phyloP scores from a whole-genome alignment of 2,888 invertebrate genomes.

The Tipula lateralis region DNA sequence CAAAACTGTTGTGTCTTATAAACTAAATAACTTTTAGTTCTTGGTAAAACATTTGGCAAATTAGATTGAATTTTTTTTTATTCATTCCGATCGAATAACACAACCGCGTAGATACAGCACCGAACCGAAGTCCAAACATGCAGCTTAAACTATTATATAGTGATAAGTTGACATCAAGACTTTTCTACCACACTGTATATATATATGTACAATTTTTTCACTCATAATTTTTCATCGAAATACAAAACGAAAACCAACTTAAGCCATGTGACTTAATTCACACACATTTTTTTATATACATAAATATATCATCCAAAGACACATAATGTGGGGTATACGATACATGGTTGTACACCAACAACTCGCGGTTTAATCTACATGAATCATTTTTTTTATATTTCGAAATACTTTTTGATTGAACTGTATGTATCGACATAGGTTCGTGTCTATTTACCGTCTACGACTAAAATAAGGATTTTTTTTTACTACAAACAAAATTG shows the following conservation, averaged over 20 bases:
- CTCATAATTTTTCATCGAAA: neutral
- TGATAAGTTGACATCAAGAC: neutral
- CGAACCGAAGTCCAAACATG: neutral
- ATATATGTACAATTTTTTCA: neutral
- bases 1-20: neutral
- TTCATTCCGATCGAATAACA: neutral
- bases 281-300: neutral
- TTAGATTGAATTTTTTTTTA: neutral
- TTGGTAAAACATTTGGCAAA: neutral
- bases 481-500: neutral
- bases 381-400: neutral
- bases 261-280: conserved; percentile 19
- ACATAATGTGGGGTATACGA: neutral
- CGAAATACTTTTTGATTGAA: neutral
- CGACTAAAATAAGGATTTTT: neutral
- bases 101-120: neutral
- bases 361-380: neutral
- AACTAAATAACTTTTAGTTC: neutral
- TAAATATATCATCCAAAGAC: conserved; percentile 6
- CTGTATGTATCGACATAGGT: neutral
- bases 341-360: neutral
- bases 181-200: neutral
- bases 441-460: conserved; percentile 11
- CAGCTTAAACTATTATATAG: neutral
- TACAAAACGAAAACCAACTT: neutral